Evolutionary conservation across 2,113 vertebrate species (phyloP).

Genomic region (Petrocephalus microphthalmus): DNA sequence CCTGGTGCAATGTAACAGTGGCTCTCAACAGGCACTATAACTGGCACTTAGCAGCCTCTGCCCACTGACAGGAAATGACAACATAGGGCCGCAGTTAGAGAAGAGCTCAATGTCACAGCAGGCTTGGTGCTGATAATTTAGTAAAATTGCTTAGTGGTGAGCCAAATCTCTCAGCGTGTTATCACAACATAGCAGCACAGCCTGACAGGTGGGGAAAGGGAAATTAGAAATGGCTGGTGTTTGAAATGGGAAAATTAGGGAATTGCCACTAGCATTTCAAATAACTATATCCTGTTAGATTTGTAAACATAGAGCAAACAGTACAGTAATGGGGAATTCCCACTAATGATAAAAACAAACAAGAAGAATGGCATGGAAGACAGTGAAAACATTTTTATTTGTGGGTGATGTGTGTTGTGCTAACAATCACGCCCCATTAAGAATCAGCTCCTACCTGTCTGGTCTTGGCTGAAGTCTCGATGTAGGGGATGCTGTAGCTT

Average conservation of each 20-base stretch:
- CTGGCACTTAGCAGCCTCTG: background rate
- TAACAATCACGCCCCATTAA: background rate
- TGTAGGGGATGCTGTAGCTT: slow-evolving; percentile 89
- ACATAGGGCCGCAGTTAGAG: background rate
- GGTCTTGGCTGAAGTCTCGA: slow-evolving; percentile 95
- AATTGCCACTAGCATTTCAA: background rate
- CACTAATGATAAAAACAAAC: background rate
- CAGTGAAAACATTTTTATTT: background rate
- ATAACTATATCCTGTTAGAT: background rate
- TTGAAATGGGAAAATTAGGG: background rate
- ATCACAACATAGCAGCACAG: background rate
- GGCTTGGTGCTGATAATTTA: background rate
- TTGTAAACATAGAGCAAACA: background rate
- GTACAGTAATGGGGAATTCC: background rate
- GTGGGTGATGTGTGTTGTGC: background rate
- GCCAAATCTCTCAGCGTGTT: background rate
- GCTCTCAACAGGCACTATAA: background rate
- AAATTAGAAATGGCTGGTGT: background rate
- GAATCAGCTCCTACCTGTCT: slow-evolving; percentile 70
- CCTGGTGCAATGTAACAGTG: background rate
- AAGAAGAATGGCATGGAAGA: background rate
- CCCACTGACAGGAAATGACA: background rate
- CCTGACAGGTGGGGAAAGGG: background rate
- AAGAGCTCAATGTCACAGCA: background rate
- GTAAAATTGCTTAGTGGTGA: background rate